A percentile compares a stretch with the other conserved stretches of the same genome.
Conservation (phyloP, 2,113 vertebrate genomes). For the Paramisgurnus dabryanus region DNA sequence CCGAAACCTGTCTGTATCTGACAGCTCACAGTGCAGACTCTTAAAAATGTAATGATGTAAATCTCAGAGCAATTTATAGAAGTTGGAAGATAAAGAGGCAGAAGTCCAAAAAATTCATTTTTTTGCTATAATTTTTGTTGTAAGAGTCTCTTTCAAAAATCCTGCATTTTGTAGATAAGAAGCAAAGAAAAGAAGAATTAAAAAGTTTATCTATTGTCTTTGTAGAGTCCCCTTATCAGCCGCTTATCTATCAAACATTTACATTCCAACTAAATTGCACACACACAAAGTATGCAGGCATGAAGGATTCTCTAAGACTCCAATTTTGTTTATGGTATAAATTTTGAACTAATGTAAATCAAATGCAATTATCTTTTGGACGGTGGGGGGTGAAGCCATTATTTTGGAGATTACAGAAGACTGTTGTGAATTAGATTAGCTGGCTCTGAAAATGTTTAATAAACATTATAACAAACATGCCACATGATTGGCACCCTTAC, state of each 20-base stretch:
- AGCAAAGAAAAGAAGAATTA: not conserved
- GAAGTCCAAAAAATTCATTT: no score
- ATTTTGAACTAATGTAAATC: slow-evolving; percentile 47
- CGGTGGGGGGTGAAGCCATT: slow-evolving; percentile 31
- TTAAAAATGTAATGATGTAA: not conserved
- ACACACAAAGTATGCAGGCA: slow-evolving; percentile 34
- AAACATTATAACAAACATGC: slow-evolving; percentile 28
- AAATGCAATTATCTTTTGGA: slow-evolving; percentile 50
- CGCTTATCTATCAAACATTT: slow-evolving; percentile 43
- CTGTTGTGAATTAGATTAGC: slow-evolving; percentile 51
- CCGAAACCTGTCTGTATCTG: slow-evolving; percentile 4
- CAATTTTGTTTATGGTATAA: slow-evolving; percentile 43
- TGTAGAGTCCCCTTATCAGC: not conserved
- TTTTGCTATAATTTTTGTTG: no score
- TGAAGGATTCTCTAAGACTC: slow-evolving; percentile 12
- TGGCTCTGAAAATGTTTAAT: slow-evolving; percentile 43
- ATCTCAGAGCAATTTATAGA: slow-evolving; percentile 5
- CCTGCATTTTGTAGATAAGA: not conserved
- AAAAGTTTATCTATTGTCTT: not conserved
- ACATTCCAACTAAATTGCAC: slow-evolving; percentile 41
- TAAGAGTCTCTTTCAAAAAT: not conserved
- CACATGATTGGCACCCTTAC: no score
- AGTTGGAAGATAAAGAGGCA: no score
- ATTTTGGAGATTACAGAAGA: slow-evolving; percentile 37
- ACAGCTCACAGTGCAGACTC: not conserved